A percentile compares a stretch with the other conserved stretches of the same genome.
Evolutionary conservation across 2,888 invertebrate species (phyloP).

Genomic region (Philhelius pedissequus): DNA sequence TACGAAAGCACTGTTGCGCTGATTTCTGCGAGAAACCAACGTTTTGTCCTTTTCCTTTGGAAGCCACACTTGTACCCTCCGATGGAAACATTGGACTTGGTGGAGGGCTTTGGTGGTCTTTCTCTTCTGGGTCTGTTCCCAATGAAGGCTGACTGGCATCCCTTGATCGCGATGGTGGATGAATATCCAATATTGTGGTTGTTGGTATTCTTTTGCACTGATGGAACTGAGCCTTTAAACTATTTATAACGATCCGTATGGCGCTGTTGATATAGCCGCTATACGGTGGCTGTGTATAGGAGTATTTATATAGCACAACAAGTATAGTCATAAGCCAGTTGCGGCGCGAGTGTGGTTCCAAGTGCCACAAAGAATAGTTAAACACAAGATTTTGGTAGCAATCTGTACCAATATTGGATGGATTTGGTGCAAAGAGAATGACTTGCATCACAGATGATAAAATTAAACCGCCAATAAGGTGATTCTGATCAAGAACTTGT

Average conservation of each 20-base stretch:
- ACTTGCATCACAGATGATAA: constrained; percentile 91
- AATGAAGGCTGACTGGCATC: constrained; percentile 89
- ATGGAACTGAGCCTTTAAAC: constrained; percentile 94
- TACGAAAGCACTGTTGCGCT: constrained; percentile 78
- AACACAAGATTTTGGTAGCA: constrained; percentile 82
- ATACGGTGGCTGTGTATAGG: constrained; percentile 86
- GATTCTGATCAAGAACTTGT: constrained; percentile 96
- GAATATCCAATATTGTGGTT: constrained; percentile 87
- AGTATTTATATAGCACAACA: constrained; percentile 96
- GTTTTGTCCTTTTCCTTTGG: constrained; percentile 79
- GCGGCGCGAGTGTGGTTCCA: constrained; percentile 91
- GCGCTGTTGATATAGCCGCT: constrained; percentile 88
- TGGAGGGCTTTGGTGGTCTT: constrained; percentile 81
- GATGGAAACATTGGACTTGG: constrained; percentile 83
- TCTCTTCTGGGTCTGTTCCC: constrained; percentile 84
- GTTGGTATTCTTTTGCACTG: constrained; percentile 92
- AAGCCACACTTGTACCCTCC: constrained; percentile 79
- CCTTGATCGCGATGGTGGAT: constrained; percentile 79
- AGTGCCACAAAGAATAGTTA: constrained; percentile 90
- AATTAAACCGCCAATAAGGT: constrained; percentile 93
- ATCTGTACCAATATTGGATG: constrained; percentile 81
- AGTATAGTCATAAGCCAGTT: constrained; percentile 96
- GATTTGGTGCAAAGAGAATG: constrained; percentile 90
- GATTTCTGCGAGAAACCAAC: constrained; percentile 86
- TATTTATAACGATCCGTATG: constrained; percentile 93